These are phyloP conservation scores for Epinephelus fuscoguttatus DNA, from an alignment of 2,113 vertebrate genomes.

Conservation along the genomic window DNA sequence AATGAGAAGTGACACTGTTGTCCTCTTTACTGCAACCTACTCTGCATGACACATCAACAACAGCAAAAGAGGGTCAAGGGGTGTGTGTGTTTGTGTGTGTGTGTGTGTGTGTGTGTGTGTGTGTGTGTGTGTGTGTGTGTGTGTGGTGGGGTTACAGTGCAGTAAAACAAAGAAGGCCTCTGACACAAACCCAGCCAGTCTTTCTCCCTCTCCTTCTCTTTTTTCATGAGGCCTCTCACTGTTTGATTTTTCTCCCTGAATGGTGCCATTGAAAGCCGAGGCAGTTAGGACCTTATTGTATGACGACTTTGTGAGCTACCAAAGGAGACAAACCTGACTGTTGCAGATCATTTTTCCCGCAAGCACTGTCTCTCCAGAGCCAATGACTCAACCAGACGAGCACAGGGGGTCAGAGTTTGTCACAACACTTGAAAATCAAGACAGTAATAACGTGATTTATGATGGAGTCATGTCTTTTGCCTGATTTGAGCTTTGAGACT, in stretches of 20 bases:
- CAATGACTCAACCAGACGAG: conserved; percentile 6
- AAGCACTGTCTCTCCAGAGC: conserved; percentile 24
- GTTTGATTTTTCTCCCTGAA: conserved; percentile 57
- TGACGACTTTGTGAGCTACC: conserved; percentile 46
- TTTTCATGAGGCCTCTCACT: conserved; percentile 33
- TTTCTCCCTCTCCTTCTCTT: conserved; percentile 34
- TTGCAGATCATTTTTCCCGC: conserved; percentile 59
- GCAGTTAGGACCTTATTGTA: conserved; percentile 62
- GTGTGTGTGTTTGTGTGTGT: conserved; percentile 2
- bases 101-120: conserved; percentile 2
- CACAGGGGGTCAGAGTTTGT: conserved; percentile 5
- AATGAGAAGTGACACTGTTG: conserved; percentile 64
- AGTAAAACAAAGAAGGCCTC: conserved; percentile 75
- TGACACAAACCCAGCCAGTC: conserved; percentile 69
- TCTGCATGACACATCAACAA: conserved; percentile 50
- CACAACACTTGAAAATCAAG: conserved; percentile 40
- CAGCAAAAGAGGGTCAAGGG: conserved; percentile 54
- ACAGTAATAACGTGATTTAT: conserved; percentile 37
- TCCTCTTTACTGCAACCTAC: conserved; percentile 55
- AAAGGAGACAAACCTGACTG: conserved; percentile 55
- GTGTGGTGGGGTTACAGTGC: conserved; percentile 56
- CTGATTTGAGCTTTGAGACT: conserved; percentile 38
- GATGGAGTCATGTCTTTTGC: conserved; percentile 14
- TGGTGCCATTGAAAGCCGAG: conserved; percentile 69
- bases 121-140: conserved; percentile 9